Evolutionary conservation across 2,888 invertebrate genomes (phyloP).

Genomic region (Liodrosophila aerea): DNA sequence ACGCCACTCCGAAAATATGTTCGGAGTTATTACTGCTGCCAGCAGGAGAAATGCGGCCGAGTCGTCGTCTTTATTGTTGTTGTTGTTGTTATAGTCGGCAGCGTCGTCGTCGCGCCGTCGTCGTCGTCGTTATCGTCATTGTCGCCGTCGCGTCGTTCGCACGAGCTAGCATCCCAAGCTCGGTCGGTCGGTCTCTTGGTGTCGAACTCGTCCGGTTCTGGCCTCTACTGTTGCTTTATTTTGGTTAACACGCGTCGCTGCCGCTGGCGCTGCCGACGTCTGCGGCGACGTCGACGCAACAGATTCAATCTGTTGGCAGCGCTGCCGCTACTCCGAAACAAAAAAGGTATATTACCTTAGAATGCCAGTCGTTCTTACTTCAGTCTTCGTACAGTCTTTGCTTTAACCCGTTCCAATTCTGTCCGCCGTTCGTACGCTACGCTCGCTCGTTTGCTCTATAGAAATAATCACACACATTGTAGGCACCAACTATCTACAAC

Average conservation of each 20-base stretch:
- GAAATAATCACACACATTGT: too few species aligned
- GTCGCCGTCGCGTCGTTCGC: constrained; percentile 34
- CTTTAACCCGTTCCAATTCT: constrained; percentile 84
- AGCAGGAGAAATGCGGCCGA: constrained; percentile 67
- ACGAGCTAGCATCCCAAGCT: constrained; percentile 50
- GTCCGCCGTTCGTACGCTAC: constrained; percentile 82
- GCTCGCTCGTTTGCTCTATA: constrained; percentile 81
- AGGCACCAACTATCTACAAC: too few species aligned
- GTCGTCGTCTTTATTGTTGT: constrained; percentile 14
- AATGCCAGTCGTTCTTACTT: constrained; percentile 83
- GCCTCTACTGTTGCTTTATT: constrained; percentile 74
- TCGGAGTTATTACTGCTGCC: constrained; percentile 52
- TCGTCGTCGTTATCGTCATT: constrained; percentile 24
- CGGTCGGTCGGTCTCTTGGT: constrained; percentile 32
- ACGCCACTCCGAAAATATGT: constrained; percentile 48
- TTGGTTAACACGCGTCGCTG: constrained; percentile 70
- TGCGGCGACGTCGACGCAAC: constrained; percentile 49
- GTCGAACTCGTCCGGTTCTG: constrained; percentile 69
- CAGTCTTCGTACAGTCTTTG: constrained; percentile 84
- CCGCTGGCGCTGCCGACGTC: constrained; percentile 20
- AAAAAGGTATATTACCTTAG: constrained; percentile 83
- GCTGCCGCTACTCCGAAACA: constrained; percentile 80
- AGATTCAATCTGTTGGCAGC: constrained; percentile 62
- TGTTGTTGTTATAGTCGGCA: constrained; percentile 26
- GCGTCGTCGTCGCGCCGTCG: constrained; percentile 26